These are phyloP conservation scores for Monodelphis domestica DNA, from an alignment of 2,797 vertebrate genomes.

Conservation along the genomic window DNA sequence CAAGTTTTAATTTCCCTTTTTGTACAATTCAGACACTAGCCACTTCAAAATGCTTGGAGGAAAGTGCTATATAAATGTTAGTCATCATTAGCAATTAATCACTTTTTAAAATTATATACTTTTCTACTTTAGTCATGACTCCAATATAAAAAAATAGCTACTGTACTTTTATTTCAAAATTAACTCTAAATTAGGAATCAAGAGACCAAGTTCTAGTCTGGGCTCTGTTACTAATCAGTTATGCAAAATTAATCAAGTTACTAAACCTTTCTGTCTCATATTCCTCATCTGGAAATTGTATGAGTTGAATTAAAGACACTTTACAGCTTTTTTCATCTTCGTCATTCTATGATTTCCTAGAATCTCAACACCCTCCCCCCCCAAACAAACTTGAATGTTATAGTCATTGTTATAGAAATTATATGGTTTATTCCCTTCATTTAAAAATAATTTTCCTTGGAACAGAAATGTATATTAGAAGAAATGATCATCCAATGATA, in stretches of 20 bases:
- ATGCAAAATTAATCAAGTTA: neutral
- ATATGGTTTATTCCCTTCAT: neutral
- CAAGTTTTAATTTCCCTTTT: neutral
- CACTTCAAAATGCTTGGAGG: too few relatives aligned
- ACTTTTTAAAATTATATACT: neutral
- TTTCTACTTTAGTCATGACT: conserved; percentile 20
- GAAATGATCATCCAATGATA: neutral
- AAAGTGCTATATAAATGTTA: too few relatives aligned
- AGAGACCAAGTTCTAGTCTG: neutral
- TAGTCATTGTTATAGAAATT: conserved; percentile 10
- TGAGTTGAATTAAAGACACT: neutral
- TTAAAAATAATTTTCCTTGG: neutral
- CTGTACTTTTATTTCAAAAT: conserved; percentile 19
- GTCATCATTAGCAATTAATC: neutral
- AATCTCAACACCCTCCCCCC: neutral
- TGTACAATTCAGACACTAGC: neutral
- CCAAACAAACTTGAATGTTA: neutral
- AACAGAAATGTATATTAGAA: conserved; percentile 29
- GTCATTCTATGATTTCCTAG: neutral
- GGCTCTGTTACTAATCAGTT: neutral
- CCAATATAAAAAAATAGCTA: conserved; percentile 20
- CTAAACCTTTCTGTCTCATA: neutral
- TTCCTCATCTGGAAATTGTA: neutral
- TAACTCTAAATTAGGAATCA: neutral
- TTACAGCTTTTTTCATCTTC: neutral